Percentiles rank a stretch among this genome's conserved stretches.
These are phyloP conservation scores for Cremastinae sp. DNA, from an alignment of 2,888 invertebrate species.

Conservation along the genomic window DNA sequence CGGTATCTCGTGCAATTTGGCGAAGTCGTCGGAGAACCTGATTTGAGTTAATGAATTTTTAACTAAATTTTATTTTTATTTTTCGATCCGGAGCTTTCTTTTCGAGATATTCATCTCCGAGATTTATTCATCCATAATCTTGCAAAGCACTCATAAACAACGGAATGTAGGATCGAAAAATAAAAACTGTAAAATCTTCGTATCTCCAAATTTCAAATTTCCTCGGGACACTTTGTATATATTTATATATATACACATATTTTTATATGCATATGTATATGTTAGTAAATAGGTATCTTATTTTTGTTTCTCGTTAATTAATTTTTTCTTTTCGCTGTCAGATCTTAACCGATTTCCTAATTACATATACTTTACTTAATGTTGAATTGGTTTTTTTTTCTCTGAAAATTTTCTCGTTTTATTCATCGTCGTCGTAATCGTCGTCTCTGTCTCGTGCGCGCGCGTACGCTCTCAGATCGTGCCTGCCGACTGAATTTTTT, in stretches of 20 bases:
- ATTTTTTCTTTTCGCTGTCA: conserved; percentile 70
- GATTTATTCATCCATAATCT: too few relatives aligned
- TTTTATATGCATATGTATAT: conserved; percentile 30
- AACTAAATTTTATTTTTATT: too few relatives aligned
- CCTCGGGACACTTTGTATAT: conserved; percentile 30
- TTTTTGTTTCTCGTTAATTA: conserved; percentile 62
- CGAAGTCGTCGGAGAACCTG: too few relatives aligned
- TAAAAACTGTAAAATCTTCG: too few relatives aligned
- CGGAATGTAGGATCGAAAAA: too few relatives aligned
- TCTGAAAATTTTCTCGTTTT: conserved; percentile 31
- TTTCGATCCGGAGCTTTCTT: too few relatives aligned
- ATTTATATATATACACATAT: conserved; percentile 39
- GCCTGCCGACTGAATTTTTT: conserved; percentile 32
- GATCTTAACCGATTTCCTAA: conserved; percentile 73
- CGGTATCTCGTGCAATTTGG: background rate
- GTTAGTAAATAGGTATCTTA: conserved; percentile 63
- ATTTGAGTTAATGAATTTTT: too few relatives aligned
- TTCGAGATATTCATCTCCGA: too few relatives aligned
- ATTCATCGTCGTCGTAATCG: conserved; percentile 5
- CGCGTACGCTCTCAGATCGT: conserved; percentile 49
- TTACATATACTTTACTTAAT: conserved; percentile 67
- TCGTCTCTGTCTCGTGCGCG: conserved; percentile 55
- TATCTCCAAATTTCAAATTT: too few relatives aligned
- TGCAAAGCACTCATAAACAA: too few relatives aligned
- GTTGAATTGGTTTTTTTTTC: conserved; percentile 57